Evolutionary conservation across 1,140 invertebrate genomes (phyloP), one percentile per base, ranked within the genome.

Genomic region (Medauroidea extradentata): DNA sequence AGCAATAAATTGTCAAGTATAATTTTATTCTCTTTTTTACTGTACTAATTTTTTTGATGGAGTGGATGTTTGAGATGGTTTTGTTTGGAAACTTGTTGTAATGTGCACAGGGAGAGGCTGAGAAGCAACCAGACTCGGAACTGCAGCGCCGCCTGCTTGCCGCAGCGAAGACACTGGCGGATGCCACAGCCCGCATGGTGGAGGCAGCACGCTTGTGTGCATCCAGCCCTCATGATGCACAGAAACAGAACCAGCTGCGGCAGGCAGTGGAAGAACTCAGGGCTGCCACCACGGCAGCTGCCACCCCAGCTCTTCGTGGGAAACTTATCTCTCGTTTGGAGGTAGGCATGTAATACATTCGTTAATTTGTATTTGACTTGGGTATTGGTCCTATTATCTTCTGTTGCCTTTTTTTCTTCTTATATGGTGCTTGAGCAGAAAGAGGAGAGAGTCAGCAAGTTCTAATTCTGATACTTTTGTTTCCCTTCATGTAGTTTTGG

Each of bases 121-220:
- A 96, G 65, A 82, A 82, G 41, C 86, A 94, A 64, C 84, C 89
- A 0, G 92, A 96, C 74, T 86, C 89, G 0, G 94, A 98, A 50
- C 82, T 91, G 16, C 95, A 99, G 69, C 84, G 91, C 54, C 83
- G 93, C 61, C 73, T 99, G 5, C 74, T 98, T 42, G 94, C 93
- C 0, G 94, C 94, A 0, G 93, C 94, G 4, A 97, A 96, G 74
- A 79, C 90, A 46, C 77, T 99, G 13, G 96, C 96, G 1, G 95
- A 99, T 76, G 96, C 96, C 7, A 99, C 97, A 0, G 90, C 94
- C 0, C 84, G 89, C 62, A 91, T 98, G 86, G 94, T 98, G 2
- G 96, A 99, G 74, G 96, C 96, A 1, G 96, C 97, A 0, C 85
- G 98, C 60, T 84, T 90, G 5, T 96, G 93, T 76, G 91, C 93